Evolutionary conservation across 2,888 invertebrate species (phyloP).

Genomic region (Apodemia zela): DNA sequence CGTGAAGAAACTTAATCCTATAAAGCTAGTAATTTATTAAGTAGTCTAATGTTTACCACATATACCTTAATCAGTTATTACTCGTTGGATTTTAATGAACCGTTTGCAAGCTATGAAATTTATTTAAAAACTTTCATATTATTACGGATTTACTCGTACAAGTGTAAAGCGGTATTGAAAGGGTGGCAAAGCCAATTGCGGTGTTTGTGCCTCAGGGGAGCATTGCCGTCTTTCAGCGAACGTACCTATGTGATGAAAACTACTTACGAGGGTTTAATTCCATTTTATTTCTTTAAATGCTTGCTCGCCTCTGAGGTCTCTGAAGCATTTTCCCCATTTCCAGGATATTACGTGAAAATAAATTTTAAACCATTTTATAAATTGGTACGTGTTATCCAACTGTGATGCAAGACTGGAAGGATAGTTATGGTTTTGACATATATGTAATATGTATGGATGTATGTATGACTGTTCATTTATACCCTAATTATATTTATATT

Average conservation of each 20-base stretch:
- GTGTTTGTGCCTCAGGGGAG: slow-evolving; percentile 33
- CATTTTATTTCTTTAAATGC: slow-evolving; percentile 26
- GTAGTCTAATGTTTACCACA: too few relatives aligned
- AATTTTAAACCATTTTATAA: neutral
- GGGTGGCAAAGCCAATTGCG: slow-evolving; percentile 37
- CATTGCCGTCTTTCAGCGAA: slow-evolving; percentile 31
- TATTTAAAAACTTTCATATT: slow-evolving; percentile 15
- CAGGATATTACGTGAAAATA: slow-evolving; percentile 1
- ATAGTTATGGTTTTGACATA: too few relatives aligned
- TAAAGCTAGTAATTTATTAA: too few relatives aligned
- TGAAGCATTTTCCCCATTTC: slow-evolving; percentile 2
- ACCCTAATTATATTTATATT: too few relatives aligned
- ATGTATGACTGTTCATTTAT: too few relatives aligned
- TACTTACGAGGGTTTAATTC: slow-evolving; percentile 32
- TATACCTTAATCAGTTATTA: too few relatives aligned
- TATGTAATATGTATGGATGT: too few relatives aligned
- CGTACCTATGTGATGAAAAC: slow-evolving; percentile 29
- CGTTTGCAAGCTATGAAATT: neutral
- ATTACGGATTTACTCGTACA: neutral
- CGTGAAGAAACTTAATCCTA: too few relatives aligned
- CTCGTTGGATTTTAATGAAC: neutral
- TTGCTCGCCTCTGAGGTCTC: neutral
- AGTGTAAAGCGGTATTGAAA: slow-evolving; percentile 31
- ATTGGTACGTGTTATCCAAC: too few relatives aligned
- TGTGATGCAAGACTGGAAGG: too few relatives aligned